These are phyloP conservation scores for Campylomormyrus tamandua DNA, from an alignment of 2,113 vertebrate genomes.

Conservation along the genomic window DNA sequence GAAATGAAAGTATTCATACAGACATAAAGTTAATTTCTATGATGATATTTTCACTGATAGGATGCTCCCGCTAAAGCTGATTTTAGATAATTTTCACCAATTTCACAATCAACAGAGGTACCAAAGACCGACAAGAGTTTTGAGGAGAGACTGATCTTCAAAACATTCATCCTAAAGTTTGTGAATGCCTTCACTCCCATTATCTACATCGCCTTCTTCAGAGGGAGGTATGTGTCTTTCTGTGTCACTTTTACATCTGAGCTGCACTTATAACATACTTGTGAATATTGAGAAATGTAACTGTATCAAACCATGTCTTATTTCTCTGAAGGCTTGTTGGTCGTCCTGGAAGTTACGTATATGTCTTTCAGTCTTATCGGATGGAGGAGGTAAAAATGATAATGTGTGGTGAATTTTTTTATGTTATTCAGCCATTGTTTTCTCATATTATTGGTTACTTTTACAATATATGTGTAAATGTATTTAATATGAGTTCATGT, in stretches of 20 bases:
- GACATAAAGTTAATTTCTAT: neutral
- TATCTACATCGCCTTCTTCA: constrained; percentile 98
- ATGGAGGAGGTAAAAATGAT: constrained; percentile 85
- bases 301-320: neutral
- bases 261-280: neutral
- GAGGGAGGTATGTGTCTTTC: constrained; percentile 72
- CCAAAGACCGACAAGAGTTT: constrained; percentile 97
- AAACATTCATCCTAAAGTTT: constrained; percentile 95
- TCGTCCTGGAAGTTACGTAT: constrained; percentile 84
- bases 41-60: neutral
- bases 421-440: neutral
- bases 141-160: constrained; percentile 91
- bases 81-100: neutral
- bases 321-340: constrained; percentile 74
- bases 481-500: neutral
- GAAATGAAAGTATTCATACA: neutral
- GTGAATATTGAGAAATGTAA: neutral
- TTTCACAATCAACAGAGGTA: constrained; percentile 67
- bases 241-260: neutral
- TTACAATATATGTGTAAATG: neutral
- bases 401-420: neutral
- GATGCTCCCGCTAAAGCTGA: neutral
- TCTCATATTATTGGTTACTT: neutral
- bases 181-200: constrained; percentile 95
- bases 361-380: constrained; percentile 90